Evolutionary conservation across 2,797 vertebrate species (phyloP), one percentile per base, ranked within the genome.

Genomic region (Onychomys leucogaster): DNA sequence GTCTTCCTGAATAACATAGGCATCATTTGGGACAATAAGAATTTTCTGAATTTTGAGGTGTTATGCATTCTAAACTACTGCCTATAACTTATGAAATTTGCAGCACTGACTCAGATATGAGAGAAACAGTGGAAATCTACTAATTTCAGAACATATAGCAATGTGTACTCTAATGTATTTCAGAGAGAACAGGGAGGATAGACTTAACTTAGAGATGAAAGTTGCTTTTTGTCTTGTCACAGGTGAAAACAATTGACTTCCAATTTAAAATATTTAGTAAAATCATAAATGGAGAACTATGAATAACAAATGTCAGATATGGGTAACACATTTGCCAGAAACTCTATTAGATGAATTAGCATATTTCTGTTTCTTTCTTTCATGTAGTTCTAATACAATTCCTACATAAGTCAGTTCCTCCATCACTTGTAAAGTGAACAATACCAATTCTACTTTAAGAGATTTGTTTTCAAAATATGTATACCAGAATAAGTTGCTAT

Each of bases 21-120:
- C 77, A 37, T 0, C 32, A 89, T 69, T 16, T 0, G 32, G 86
- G 81, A 96, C 17, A 5, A 80, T 13, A 89, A 37, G 9, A 86
- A 2, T 10, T 73, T 97, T 97, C 94, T 96, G 43, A 96, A 97
- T 94, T 27, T 0, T 71, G 0, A 91, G 43, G 27, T 89, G 9
- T 97, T 21, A 1, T 92, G 14, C 12, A 29, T 90, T 34, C 27
- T 98, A 86, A 94, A 90, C 34, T 85, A 5, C 37, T 97, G 59
- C 83, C 91, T 96, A 29, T 80, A 97, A 96, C 37, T 27, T 76
- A 5, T 32, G 43, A 21, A n/a, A 84, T 10, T 2, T 92, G 2
- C 61, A 88, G 87, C 6, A 90, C n/a, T 90, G 88, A 8, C 5
- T 85, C 94, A 59, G 73, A 95, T 89, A 34, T 4, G 14, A 27